These are phyloP conservation scores for Stegophylla sp. DNA, from an alignment of 2,888 invertebrate species.

Conservation along the genomic window DNA sequence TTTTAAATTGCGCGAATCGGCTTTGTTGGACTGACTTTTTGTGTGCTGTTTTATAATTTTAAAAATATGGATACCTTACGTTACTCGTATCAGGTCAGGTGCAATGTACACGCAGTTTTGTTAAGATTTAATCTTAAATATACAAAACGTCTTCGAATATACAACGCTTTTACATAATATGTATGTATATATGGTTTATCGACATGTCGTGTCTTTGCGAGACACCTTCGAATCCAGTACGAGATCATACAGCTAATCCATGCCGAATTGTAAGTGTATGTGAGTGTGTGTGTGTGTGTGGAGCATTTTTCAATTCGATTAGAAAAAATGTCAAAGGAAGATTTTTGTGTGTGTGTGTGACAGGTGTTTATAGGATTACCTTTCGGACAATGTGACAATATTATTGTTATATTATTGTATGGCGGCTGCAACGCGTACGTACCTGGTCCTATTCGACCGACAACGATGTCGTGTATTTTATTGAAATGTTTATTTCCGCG, in stretches of 20 bases:
- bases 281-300: background rate
- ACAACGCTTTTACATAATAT: no score
- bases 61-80: no score
- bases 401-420: conserved; percentile 14
- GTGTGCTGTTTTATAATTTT: no score
- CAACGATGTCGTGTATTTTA: background rate
- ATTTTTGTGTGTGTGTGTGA: background rate
- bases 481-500: conserved; percentile 48
- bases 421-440: background rate
- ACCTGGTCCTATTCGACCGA: background rate
- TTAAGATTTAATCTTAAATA: no score
- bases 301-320: conserved; percentile 3
- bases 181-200: no score
- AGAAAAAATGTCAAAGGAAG: background rate
- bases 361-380: background rate
- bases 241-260: background rate
- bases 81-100: no score
- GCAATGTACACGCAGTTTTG: no score
- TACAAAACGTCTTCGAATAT: no score
- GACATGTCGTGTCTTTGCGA: no score
- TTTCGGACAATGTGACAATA: conserved; percentile 43
- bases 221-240: background rate
- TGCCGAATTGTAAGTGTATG: background rate
- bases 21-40: no score
- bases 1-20: no score